These are phyloP conservation scores for Erithacus rubecula DNA, from an alignment of 2,797 vertebrate species.

Conservation along the genomic window DNA sequence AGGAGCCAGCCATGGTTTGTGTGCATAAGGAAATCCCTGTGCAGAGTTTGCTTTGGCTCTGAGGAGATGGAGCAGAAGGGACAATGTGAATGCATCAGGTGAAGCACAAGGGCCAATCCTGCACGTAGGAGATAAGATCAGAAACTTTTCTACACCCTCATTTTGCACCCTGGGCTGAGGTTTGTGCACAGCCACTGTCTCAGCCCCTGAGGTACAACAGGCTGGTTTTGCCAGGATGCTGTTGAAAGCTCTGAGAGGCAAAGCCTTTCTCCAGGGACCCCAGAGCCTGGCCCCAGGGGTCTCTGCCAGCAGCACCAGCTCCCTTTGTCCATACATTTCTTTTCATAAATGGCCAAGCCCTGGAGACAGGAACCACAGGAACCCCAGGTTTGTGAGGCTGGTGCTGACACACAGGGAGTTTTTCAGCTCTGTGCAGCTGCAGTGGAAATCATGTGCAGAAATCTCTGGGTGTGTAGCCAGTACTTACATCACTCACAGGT, in stretches of 20 bases:
- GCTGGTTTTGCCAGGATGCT: neutral
- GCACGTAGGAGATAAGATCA: fast-evolving
- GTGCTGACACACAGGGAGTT: neutral
- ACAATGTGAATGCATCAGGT: neutral
- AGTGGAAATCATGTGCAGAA: neutral
- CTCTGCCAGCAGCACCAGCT: neutral
- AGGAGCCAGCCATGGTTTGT: neutral
- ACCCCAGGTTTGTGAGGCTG: too few relatives aligned
- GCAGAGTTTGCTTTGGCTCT: neutral
- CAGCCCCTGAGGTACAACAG: neutral
- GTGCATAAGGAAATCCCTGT: neutral
- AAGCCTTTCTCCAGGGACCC: neutral
- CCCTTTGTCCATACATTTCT: neutral
- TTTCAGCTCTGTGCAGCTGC: neutral
- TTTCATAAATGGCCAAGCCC: neutral
- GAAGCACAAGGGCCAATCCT: neutral
- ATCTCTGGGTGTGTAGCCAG: fast-evolving
- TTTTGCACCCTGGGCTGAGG: neutral
- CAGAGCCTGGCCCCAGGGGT: neutral
- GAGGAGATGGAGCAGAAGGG: neutral
- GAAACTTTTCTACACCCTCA: neutral
- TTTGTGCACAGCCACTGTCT: neutral
- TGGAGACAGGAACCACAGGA: neutral
- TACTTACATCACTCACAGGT: fast-evolving
- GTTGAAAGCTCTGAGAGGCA: neutral